Percentiles rank a stretch among this genome's conserved stretches.
Evolutionary conservation across 2,888 invertebrate species (phyloP).

Genomic region (Isotomurus palustris): DNA sequence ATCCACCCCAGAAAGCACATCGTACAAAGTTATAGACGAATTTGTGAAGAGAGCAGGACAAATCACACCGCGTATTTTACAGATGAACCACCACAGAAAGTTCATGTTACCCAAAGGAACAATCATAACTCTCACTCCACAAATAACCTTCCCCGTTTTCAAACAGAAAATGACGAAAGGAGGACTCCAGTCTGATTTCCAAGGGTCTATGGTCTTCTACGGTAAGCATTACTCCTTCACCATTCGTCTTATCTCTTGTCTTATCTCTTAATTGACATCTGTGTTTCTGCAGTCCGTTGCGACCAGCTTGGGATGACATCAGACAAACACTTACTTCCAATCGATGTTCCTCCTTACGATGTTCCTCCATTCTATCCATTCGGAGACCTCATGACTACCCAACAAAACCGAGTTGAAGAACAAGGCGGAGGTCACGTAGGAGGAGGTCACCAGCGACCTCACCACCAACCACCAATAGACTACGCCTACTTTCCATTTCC

Average conservation of each 20-base stretch:
- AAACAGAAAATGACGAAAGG: slow-evolving; percentile 19
- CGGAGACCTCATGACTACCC: slow-evolving; percentile 18
- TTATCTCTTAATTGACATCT: neutral
- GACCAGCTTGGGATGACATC: slow-evolving; percentile 41
- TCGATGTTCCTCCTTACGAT: slow-evolving; percentile 24
- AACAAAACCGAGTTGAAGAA: no score
- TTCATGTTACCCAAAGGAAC: slow-evolving; percentile 39
- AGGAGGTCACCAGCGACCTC: slow-evolving; percentile 2
- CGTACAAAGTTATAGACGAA: no score
- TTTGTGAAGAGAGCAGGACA: slow-evolving; percentile 18
- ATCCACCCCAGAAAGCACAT: no score
- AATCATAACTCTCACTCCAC: slow-evolving; percentile 23
- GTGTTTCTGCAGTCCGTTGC: slow-evolving; percentile 28
- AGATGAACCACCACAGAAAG: slow-evolving; percentile 22
- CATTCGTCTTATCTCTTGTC: neutral
- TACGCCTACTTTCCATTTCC: neutral
- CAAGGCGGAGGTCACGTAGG: no score
- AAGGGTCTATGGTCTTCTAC: slow-evolving; percentile 35
- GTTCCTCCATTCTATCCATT: slow-evolving; percentile 41
- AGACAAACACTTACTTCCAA: slow-evolving; percentile 37
- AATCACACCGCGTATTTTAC: slow-evolving; percentile 21
- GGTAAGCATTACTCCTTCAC: slow-evolving; percentile 22
- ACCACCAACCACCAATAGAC: neutral
- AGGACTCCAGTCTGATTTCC: slow-evolving; percentile 40
- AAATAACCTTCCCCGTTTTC: slow-evolving; percentile 29